phyloP scores from a whole-genome alignment of 2,888 invertebrate genomes.

The Ophioninae sp. region DNA sequence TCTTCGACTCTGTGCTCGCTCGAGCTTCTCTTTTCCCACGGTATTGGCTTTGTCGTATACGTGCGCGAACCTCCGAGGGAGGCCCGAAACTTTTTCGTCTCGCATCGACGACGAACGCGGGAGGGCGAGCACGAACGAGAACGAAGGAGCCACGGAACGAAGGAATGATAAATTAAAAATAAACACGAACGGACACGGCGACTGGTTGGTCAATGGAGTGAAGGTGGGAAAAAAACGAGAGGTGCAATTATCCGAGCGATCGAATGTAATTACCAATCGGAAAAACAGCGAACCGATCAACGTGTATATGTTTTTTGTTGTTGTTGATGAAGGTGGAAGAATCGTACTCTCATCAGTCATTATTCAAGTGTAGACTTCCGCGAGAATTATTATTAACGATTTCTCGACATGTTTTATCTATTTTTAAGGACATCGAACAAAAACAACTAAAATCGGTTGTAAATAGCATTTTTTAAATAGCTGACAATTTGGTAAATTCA shows the following conservation, averaged over 20 bases:
- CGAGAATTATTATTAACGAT: too few species aligned
- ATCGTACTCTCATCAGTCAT: not conserved
- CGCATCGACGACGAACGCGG: constrained; percentile 59
- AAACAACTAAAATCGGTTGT: too few species aligned
- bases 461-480: too few species aligned
- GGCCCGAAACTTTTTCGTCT: constrained; percentile 64
- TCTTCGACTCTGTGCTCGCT: constrained; percentile 62
- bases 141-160: constrained; percentile 4
- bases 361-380: too few species aligned
- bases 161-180: not conserved
- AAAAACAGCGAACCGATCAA: not conserved
- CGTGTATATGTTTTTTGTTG: not conserved
- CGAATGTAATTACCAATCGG: not conserved
- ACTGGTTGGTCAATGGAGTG: not conserved
- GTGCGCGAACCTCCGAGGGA: constrained; percentile 65
- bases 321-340: not conserved
- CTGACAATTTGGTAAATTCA: too few species aligned
- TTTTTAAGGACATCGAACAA: too few species aligned
- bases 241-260: not conserved
- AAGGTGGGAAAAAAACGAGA: not conserved
- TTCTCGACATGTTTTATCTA: too few species aligned
- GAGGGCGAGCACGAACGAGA: constrained; percentile 27
- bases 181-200: not conserved
- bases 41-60: constrained; percentile 73
- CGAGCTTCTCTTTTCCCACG: constrained; percentile 76